A percentile compares a stretch with the other conserved stretches of the same genome.
phyloP scores from a whole-genome alignment of 2,888 invertebrate genomes.

The Agrotis puta region DNA sequence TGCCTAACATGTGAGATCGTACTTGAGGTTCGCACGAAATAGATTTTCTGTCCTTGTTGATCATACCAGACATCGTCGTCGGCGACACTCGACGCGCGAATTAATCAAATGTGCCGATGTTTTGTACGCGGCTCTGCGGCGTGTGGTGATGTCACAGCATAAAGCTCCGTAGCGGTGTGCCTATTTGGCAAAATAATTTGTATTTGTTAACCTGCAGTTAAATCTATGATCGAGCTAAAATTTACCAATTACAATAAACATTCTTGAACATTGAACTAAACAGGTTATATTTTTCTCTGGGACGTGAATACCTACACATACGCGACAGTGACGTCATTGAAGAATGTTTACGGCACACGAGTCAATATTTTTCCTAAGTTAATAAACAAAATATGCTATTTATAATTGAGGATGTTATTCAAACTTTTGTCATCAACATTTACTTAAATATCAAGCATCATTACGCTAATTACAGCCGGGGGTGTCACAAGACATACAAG shows the following conservation, averaged over 20 bases:
- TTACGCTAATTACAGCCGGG: conserved; percentile 27
- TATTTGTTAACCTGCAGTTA: too few species aligned
- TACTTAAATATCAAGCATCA: conserved; percentile 9
- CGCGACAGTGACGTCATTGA: background rate
- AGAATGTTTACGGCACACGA: background rate
- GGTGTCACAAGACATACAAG: background rate
- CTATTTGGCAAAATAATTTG: too few species aligned
- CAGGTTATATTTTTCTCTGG: background rate
- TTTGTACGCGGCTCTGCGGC: background rate
- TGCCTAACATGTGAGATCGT: background rate
- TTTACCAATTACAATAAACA: background rate
- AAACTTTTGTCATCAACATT: conserved; percentile 1
- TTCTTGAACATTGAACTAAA: background rate
- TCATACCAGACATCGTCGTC: background rate
- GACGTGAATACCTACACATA: background rate
- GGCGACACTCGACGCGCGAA: conserved; percentile 17
- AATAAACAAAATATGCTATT: background rate
- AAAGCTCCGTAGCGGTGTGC: background rate
- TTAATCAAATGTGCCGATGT: conserved; percentile 43
- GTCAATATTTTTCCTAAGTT: background rate
- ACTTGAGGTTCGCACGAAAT: background rate
- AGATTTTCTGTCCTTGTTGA: background rate
- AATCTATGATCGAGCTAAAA: too few species aligned
- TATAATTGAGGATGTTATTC: background rate
- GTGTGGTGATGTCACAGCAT: background rate